Conservation (phyloP, 1,140 invertebrate species). For the Scaptomyza montana region DNA sequence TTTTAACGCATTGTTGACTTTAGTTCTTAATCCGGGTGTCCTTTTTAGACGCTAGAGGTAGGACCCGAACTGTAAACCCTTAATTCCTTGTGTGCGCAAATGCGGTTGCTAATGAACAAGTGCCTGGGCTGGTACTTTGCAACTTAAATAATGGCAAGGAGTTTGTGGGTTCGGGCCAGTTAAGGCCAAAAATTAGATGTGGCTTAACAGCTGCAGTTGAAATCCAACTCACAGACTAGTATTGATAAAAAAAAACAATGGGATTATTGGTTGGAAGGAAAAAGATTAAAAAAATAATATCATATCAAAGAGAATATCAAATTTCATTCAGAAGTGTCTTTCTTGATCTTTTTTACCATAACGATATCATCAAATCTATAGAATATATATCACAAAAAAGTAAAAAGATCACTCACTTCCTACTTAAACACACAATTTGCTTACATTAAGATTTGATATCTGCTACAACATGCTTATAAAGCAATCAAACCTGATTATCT, state of each 20-base stretch:
- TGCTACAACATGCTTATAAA: too few relatives aligned
- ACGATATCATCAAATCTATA: too few relatives aligned
- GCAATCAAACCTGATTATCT: slow-evolving; percentile 1
- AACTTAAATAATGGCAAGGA: neutral
- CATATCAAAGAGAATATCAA: too few relatives aligned
- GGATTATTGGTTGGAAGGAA: too few relatives aligned
- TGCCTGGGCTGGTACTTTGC: slow-evolving; percentile 15
- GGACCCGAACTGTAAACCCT: slow-evolving; percentile 17
- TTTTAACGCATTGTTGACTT: slow-evolving; percentile 63
- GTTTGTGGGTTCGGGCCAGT: neutral
- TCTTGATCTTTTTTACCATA: too few relatives aligned
- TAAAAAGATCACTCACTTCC: neutral
- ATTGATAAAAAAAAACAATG: too few relatives aligned
- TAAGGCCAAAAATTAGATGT: slow-evolving; percentile 24
- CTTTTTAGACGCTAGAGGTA: slow-evolving; percentile 46
- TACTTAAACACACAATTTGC: neutral
- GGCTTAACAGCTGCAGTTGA: slow-evolving; percentile 10
- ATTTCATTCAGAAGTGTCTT: too few relatives aligned
- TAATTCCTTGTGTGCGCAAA: slow-evolving; percentile 22
- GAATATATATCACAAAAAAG: neutral
- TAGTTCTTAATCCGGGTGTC: slow-evolving; percentile 52
- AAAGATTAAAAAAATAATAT: too few relatives aligned
- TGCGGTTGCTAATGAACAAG: slow-evolving; percentile 59
- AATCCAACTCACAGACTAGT: neutral
- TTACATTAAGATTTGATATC: too few relatives aligned